Conservation (phyloP, 2,797 vertebrate species). For the Pipistrellus pipistrellus region DNA sequence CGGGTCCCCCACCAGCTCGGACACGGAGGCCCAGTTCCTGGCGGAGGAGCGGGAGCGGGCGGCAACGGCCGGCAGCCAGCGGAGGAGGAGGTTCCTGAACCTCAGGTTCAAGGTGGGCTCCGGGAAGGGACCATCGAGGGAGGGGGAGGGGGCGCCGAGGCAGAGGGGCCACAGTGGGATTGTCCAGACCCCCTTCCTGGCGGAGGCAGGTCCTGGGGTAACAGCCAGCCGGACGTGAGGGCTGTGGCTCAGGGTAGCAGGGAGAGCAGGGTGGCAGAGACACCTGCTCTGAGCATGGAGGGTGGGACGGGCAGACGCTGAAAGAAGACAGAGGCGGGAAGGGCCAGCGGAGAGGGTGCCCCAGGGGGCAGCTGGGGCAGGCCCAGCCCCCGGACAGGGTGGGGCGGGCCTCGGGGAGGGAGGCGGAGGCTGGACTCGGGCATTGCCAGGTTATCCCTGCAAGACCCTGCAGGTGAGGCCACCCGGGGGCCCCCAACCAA, state of each 20-base stretch:
- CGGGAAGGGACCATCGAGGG: conserved; percentile 58
- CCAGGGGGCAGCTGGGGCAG: rapidly evolving
- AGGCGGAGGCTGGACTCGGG: conserved; percentile 58
- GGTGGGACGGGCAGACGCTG: rapidly evolving
- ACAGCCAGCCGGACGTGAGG: rapidly evolving
- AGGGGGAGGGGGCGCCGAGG: background rate
- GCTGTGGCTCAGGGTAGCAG: rapidly evolving
- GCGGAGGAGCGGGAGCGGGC: conserved; percentile 86
- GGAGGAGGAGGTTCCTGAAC: conserved; percentile 88
- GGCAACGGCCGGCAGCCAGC: conserved; percentile 89
- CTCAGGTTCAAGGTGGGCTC: conserved; percentile 89
- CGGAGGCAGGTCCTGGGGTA: rapidly evolving
- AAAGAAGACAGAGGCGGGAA: rapidly evolving
- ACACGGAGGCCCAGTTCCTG: conserved; percentile 92
- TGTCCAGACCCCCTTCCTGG: rapidly evolving
- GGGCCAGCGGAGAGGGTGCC: rapidly evolving
- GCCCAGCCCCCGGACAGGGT: background rate
- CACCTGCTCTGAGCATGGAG: too few species aligned
- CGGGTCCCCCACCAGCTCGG: conserved; percentile 93
- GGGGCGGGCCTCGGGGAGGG: rapidly evolving
- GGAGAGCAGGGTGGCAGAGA: too few species aligned
- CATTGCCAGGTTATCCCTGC: conserved; percentile 86
- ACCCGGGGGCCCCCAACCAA: background rate
- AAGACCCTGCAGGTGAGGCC: conserved; percentile 82
- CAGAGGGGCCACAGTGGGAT: background rate